These are phyloP conservation scores for Lytechinus variegatus DNA, from an alignment of 35 echinoderm and acorn worm genomes.

Conservation along the genomic window DNA sequence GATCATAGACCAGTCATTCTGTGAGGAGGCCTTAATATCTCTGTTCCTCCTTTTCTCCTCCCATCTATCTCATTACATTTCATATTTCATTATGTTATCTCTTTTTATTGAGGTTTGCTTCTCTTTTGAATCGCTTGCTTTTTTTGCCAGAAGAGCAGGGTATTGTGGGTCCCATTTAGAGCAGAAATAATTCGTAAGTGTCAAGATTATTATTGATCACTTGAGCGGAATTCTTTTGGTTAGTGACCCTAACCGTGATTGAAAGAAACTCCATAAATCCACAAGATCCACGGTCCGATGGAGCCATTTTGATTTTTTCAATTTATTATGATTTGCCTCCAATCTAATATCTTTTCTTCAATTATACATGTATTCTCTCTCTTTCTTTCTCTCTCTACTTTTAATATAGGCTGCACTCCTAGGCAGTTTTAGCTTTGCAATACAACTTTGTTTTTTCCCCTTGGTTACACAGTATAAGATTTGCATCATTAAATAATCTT, in stretches of 20 bases:
- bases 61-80: background rate
- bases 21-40: background rate
- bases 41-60: background rate
- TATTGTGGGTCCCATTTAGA: background rate
- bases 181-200: background rate
- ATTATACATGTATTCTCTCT: background rate
- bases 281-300: background rate
- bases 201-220: slow-evolving; percentile 14
- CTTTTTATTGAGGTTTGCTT: background rate
- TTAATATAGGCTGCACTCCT: background rate
- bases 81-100: background rate
- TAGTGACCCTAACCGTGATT: background rate
- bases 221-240: background rate
- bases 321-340: background rate
- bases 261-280: background rate
- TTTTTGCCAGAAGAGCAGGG: background rate
- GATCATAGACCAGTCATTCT: too few species aligned
- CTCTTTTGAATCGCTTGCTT: background rate
- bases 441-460: too few species aligned
- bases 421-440: background rate
- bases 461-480: too few species aligned
- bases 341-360: background rate
- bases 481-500: too few species aligned
- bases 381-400: background rate
- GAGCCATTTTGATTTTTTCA: background rate